These are phyloP conservation scores for Aphelenchoides bicaudatus DNA, from an alignment of 2,888 invertebrate genomes.

Conservation along the genomic window DNA sequence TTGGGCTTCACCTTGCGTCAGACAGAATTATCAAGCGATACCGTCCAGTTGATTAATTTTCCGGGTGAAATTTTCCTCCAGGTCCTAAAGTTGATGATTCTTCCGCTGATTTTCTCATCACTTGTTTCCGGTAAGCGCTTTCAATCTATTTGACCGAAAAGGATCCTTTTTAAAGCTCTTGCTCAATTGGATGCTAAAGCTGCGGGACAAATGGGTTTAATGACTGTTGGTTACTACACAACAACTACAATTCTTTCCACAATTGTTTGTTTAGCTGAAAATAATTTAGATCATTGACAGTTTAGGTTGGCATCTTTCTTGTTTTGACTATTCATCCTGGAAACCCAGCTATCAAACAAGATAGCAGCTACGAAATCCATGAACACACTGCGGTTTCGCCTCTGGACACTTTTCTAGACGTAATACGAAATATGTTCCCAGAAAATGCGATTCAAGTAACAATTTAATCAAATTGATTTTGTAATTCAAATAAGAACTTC, in stretches of 20 bases:
- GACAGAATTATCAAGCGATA: slow-evolving; percentile 67
- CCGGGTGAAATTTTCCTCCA: slow-evolving; percentile 88
- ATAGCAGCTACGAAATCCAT: slow-evolving; percentile 7
- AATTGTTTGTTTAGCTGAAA: slow-evolving; percentile 61
- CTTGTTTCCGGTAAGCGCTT: slow-evolving; percentile 69
- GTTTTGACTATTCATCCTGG: slow-evolving; percentile 70
- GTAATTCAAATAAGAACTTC: slow-evolving; percentile 85
- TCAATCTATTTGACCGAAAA: background rate
- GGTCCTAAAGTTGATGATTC: slow-evolving; percentile 79
- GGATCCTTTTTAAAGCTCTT: slow-evolving; percentile 49
- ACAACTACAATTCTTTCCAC: slow-evolving; percentile 69
- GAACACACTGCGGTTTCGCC: slow-evolving; percentile 55
- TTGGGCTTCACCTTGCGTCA: slow-evolving; percentile 62
- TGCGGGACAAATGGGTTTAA: slow-evolving; percentile 66
- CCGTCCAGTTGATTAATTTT: slow-evolving; percentile 72
- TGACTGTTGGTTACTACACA: slow-evolving; percentile 69
- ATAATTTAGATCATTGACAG: slow-evolving; percentile 6
- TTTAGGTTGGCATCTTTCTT: slow-evolving; percentile 67
- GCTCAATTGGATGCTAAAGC: slow-evolving; percentile 60
- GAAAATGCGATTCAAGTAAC: slow-evolving; percentile 82
- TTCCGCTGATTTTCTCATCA: slow-evolving; percentile 82
- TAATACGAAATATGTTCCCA: slow-evolving; percentile 86
- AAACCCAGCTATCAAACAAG: slow-evolving; percentile 62
- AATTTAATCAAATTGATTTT: slow-evolving; percentile 62
- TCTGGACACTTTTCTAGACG: slow-evolving; percentile 80